phyloP scores from a whole-genome alignment of 2,797 vertebrate species.

The Enteromius thamalakanensis region DNA sequence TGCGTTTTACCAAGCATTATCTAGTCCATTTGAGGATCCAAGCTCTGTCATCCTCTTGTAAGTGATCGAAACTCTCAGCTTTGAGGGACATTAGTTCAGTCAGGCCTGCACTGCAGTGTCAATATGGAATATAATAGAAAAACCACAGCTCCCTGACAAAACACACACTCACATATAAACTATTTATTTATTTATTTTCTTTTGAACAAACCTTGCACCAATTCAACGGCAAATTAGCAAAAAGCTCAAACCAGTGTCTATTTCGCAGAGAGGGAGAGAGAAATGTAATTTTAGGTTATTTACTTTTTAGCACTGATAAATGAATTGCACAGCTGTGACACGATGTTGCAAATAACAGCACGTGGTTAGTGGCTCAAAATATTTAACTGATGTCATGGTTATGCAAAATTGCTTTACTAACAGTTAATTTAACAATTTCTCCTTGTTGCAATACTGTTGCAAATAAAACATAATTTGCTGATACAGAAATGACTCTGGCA shows the following conservation, averaged over 20 bases:
- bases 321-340: conserved; percentile 22
- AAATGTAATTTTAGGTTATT: background rate
- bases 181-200: background rate
- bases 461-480: conserved; percentile 36
- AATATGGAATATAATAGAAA: conserved; percentile 18
- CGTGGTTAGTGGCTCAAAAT: background rate
- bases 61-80: conserved; percentile 22
- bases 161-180: conserved; percentile 3
- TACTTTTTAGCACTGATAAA: background rate
- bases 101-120: conserved; percentile 53
- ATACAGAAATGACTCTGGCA: conserved; percentile 24
- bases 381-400: conserved; percentile 34
- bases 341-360: conserved; percentile 14
- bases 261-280: background rate
- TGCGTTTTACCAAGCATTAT: conserved; percentile 47
- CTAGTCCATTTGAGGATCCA: conserved; percentile 38
- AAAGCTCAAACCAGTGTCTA: background rate
- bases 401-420: conserved; percentile 27
- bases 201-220: background rate
- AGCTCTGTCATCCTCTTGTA: background rate
- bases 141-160: background rate
- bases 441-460: conserved; percentile 42
- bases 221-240: background rate
- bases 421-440: conserved; percentile 18
- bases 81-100: conserved; percentile 61